Conservation (phyloP, 2,113 vertebrate species). For the Erythrolamprus reginae region DNA sequence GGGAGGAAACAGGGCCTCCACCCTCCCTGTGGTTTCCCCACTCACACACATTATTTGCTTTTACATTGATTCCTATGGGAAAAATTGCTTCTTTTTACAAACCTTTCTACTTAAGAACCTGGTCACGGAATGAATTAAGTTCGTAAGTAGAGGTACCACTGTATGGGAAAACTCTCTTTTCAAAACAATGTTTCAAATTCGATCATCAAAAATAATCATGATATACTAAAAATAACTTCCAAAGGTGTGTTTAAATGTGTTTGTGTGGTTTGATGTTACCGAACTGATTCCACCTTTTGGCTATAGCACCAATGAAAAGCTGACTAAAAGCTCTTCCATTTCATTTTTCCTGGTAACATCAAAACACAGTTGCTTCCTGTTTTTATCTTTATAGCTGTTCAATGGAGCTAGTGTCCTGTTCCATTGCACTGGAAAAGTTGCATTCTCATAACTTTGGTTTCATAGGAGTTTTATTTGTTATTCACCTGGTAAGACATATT, state of each 20-base stretch:
- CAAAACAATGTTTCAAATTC: neutral
- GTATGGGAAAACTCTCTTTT: neutral
- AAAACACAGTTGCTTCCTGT: neutral
- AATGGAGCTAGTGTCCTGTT: neutral
- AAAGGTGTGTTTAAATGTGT: neutral
- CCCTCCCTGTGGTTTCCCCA: too few relatives aligned
- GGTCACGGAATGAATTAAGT: too few relatives aligned
- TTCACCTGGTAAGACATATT: neutral
- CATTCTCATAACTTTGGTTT: neutral
- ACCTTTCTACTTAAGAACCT: too few relatives aligned
- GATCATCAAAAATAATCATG: neutral
- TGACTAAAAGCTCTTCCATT: neutral
- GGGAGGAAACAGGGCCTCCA: too few relatives aligned
- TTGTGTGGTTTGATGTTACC: neutral
- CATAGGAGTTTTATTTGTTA: neutral
- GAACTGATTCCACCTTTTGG: neutral
- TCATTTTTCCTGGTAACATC: neutral
- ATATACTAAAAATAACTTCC: neutral
- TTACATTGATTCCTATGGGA: too few relatives aligned
- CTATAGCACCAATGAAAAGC: neutral
- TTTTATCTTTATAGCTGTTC: neutral
- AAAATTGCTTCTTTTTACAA: too few relatives aligned
- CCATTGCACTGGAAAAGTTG: accelerated
- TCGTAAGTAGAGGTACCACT: too few relatives aligned
- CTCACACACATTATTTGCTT: too few relatives aligned